Percentiles rank a stretch among this genome's conserved stretches.
Evolutionary conservation across 2,113 vertebrate species (phyloP).

Genomic region (Thamnaconus septentrionalis): DNA sequence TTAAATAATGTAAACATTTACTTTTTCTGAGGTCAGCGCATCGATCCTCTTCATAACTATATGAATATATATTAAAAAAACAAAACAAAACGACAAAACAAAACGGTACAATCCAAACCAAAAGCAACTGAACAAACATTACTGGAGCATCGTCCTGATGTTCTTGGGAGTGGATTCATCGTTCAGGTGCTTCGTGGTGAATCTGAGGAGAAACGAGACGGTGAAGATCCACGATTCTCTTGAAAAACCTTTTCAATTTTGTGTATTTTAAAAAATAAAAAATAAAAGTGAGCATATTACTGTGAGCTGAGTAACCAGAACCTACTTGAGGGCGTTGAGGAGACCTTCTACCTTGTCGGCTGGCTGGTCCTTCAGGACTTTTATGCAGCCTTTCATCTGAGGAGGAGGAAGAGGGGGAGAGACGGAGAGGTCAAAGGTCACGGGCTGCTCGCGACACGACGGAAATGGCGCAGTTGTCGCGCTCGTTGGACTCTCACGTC

Average conservation of each 20-base stretch:
- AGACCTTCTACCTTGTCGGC: constrained; percentile 96
- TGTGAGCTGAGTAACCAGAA: constrained; percentile 3
- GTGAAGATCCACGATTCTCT: too few species aligned
- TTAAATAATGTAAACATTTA: constrained; percentile 99
- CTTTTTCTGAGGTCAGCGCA: constrained; percentile 94
- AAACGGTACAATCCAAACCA: too few species aligned
- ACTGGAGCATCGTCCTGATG: constrained; percentile 97
- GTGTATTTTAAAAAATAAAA: not conserved
- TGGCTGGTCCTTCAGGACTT: constrained; percentile 98
- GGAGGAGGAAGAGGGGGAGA: constrained; percentile 48
- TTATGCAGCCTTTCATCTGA: constrained; percentile 99
- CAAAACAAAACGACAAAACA: too few species aligned
- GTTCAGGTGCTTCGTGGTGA: constrained; percentile 99
- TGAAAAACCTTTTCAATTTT: too few species aligned
- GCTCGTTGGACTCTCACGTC: constrained; percentile 80
- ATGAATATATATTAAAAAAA: constrained; percentile 26
- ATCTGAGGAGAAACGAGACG: constrained; percentile 71
- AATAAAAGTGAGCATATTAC: not conserved
- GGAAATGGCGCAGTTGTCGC: not conserved
- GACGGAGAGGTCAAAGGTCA: not conserved
- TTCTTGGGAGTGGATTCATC: constrained; percentile 98
- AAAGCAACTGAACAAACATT: constrained; percentile 60
- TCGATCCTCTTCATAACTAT: constrained; percentile 82
- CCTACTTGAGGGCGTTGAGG: constrained; percentile 97
- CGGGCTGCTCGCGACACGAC: not conserved